Conservation (phyloP, 2,888 invertebrate species). For the Heteromyza rotundicornis region DNA sequence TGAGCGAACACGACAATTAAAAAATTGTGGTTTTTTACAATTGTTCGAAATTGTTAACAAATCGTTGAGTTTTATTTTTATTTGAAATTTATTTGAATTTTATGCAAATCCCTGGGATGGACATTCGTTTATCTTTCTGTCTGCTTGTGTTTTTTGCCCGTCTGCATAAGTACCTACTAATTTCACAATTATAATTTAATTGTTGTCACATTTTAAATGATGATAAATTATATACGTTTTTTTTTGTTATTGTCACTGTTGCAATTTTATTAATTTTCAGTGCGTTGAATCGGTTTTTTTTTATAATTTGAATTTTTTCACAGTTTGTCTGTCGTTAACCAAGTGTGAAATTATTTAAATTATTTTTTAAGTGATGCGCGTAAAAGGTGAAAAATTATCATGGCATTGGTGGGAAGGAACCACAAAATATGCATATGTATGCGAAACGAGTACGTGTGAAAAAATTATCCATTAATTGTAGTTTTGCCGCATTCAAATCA, state of each 20-base stretch:
- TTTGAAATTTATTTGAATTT: not conserved
- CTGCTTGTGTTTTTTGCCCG: not conserved
- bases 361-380: slow-evolving; percentile 45
- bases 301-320: not conserved
- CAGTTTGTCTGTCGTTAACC: slow-evolving; percentile 40
- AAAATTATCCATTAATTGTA: slow-evolving; percentile 13
- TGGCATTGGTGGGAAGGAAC: too few species aligned
- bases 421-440: too few species aligned
- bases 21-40: not conserved
- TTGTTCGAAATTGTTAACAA: not conserved
- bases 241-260: slow-evolving; percentile 1
- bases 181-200: not conserved
- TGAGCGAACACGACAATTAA: not conserved
- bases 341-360: slow-evolving; percentile 57
- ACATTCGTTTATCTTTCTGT: not conserved
- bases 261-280: slow-evolving; percentile 5
- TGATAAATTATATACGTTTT: not conserved
- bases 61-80: not conserved
- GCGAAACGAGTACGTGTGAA: slow-evolving; percentile 16
- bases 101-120: not conserved
- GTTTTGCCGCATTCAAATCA: slow-evolving; percentile 11
- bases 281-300: not conserved
- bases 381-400: slow-evolving; percentile 10
- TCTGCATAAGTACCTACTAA: not conserved
- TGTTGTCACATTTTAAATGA: slow-evolving; percentile 6